A percentile compares a stretch with the other conserved stretches of the same genome.
Conservation (phyloP, 1,140 invertebrate genomes). For the Armadillidium nasatum region DNA sequence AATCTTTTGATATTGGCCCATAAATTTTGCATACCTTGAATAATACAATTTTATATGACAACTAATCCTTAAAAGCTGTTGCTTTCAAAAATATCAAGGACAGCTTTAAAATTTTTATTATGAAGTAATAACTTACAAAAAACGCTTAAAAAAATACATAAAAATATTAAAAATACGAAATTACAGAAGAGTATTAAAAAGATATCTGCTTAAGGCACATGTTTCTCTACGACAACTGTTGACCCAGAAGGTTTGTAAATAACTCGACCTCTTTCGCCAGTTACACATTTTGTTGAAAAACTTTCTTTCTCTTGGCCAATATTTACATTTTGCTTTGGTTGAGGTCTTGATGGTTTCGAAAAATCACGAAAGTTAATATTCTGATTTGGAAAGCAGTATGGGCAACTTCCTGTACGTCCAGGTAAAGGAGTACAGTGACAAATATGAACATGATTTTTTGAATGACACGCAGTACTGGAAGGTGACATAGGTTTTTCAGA, state of each 20-base stretch:
- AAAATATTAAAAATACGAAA: too few species aligned
- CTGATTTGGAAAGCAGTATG: background rate
- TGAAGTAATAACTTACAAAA: too few species aligned
- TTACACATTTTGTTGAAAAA: background rate
- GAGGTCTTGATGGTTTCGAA: background rate
- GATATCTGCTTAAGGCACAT: background rate
- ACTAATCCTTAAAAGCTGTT: too few species aligned
- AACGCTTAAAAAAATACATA: too few species aligned
- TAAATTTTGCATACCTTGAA: too few species aligned
- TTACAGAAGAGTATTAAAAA: too few species aligned
- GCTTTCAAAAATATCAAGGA: too few species aligned
- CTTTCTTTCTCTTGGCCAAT: background rate
- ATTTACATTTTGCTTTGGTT: background rate
- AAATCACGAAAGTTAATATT: background rate
- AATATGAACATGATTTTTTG: background rate
- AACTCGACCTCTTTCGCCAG: background rate
- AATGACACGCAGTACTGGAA: background rate
- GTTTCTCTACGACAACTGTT: slow-evolving; percentile 1
- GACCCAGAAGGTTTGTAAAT: slow-evolving; percentile 7
- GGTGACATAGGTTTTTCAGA: background rate
- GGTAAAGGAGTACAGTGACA: background rate
- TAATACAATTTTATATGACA: too few species aligned
- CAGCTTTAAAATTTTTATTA: too few species aligned
- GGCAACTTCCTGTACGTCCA: background rate
- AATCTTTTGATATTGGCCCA: too few species aligned